A percentile compares a stretch with the other conserved stretches of the same genome.
phyloP scores from a whole-genome alignment of 2,888 invertebrate species.

The Chymomyza fuscimana region DNA sequence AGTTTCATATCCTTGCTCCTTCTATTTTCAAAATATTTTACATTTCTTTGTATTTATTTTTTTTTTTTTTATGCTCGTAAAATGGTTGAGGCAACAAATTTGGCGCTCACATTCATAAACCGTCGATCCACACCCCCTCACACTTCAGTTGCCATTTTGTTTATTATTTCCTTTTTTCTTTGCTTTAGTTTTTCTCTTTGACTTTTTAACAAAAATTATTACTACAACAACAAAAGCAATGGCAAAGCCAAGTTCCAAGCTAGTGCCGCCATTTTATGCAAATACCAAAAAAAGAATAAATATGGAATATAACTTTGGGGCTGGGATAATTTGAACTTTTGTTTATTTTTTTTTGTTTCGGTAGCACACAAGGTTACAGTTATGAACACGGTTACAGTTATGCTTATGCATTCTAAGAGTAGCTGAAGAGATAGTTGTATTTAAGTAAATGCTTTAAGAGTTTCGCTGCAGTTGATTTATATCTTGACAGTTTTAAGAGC shows the following conservation, averaged over 20 bases:
- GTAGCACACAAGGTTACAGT: background rate
- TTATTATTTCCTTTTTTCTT: conserved; percentile 38
- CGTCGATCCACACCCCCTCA: conserved; percentile 16
- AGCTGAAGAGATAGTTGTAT: background rate
- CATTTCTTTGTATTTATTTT: background rate
- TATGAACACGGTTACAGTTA: conserved; percentile 19
- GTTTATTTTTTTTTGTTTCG: background rate
- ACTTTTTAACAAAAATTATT: conserved; percentile 53
- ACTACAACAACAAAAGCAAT: conserved; percentile 31
- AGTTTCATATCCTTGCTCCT: background rate
- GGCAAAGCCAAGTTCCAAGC: conserved; percentile 10
- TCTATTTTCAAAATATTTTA: background rate
- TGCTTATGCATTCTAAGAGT: background rate
- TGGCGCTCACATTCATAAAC: conserved; percentile 29
- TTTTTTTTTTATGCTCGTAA: conserved; percentile 4
- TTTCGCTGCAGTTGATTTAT: background rate
- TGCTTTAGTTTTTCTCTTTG: conserved; percentile 30
- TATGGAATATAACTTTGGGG: background rate
- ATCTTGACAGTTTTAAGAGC: background rate
- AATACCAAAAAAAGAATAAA: conserved; percentile 25
- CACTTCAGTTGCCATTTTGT: conserved; percentile 24
- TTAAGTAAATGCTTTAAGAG: background rate
- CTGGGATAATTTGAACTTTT: background rate
- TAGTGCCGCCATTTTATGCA: conserved; percentile 20
- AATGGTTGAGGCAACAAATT: conserved; percentile 43